These are phyloP conservation scores for Spodoptera picta DNA, from an alignment of 2,888 invertebrate species.

Conservation along the genomic window DNA sequence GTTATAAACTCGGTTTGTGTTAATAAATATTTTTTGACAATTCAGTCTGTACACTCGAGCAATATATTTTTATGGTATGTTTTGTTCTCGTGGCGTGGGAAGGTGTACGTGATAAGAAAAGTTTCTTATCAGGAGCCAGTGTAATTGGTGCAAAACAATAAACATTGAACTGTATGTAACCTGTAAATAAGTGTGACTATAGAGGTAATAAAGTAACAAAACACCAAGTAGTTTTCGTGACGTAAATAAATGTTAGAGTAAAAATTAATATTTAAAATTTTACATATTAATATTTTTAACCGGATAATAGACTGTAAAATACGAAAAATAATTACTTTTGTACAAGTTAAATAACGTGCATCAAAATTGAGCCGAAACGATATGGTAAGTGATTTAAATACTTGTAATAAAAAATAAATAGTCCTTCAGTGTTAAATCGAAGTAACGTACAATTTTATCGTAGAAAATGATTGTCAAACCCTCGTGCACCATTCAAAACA, in stretches of 20 bases:
- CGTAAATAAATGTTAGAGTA: slow-evolving; percentile 53
- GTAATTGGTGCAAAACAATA: slow-evolving; percentile 47
- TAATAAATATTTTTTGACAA: slow-evolving; percentile 37
- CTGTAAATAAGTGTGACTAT: slow-evolving; percentile 47
- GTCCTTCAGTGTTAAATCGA: no score
- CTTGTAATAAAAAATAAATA: no score
- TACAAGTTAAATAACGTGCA: slow-evolving; percentile 34
- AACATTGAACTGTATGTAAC: slow-evolving; percentile 40
- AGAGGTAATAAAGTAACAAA: slow-evolving; percentile 50
- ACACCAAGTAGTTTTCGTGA: slow-evolving; percentile 51
- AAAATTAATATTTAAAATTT: slow-evolving; percentile 23
- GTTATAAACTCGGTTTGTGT: slow-evolving; percentile 49
- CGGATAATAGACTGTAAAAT: slow-evolving; percentile 24
- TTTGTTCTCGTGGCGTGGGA: slow-evolving; percentile 51
- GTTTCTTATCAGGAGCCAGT: slow-evolving; percentile 45
- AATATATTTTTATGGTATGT: slow-evolving; percentile 52
- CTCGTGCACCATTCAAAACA: no score
- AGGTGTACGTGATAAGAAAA: slow-evolving; percentile 42
- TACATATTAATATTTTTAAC: slow-evolving; percentile 17
- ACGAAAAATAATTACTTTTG: slow-evolving; percentile 24
- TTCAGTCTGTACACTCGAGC: slow-evolving; percentile 38
- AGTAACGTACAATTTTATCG: no score
- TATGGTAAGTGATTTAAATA: slow-evolving; percentile 53
- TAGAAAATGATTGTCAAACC: no score
- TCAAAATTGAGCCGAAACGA: slow-evolving; percentile 40